phyloP scores from a whole-genome alignment of 2,113 vertebrate species.

The Elephantulus edwardii region DNA sequence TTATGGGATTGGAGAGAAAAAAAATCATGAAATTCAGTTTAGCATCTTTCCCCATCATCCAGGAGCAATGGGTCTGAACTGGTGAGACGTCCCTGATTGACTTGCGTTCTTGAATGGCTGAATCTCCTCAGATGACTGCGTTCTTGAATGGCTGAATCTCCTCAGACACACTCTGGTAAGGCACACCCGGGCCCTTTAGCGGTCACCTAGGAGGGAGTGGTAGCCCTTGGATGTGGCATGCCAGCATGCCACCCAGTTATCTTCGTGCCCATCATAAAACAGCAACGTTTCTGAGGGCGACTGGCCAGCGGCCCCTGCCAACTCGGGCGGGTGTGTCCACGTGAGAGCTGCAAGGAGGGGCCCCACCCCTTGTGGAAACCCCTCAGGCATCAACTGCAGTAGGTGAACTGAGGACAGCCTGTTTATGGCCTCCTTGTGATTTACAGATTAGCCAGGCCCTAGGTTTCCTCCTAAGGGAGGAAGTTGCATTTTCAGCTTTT shows the following conservation, averaged over 20 bases:
- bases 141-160: background rate
- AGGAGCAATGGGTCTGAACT: background rate
- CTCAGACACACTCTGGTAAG: background rate
- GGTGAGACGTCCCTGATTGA: background rate
- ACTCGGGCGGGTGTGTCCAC: background rate
- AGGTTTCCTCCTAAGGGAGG: background rate
- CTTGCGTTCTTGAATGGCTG: background rate
- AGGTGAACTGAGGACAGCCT: background rate
- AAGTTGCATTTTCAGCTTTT: background rate
- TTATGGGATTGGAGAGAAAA: background rate
- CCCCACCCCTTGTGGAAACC: background rate
- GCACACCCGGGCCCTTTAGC: background rate
- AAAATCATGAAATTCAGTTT: slow-evolving; percentile 44
- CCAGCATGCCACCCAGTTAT: background rate
- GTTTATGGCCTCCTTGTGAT: background rate
- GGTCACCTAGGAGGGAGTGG: background rate
- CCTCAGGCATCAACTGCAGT: background rate
- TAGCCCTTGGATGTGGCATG: background rate
- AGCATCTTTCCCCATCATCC: background rate
- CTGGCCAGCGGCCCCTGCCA: slow-evolving; percentile 19
- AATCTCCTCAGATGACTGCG: background rate
- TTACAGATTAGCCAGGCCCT: background rate
- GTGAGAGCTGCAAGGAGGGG: background rate
- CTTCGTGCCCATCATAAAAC: slow-evolving; percentile 46
- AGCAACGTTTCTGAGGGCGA: background rate